phyloP scores from a whole-genome alignment of 1,140 invertebrate genomes.

The Cyphomyrmex costatus region DNA sequence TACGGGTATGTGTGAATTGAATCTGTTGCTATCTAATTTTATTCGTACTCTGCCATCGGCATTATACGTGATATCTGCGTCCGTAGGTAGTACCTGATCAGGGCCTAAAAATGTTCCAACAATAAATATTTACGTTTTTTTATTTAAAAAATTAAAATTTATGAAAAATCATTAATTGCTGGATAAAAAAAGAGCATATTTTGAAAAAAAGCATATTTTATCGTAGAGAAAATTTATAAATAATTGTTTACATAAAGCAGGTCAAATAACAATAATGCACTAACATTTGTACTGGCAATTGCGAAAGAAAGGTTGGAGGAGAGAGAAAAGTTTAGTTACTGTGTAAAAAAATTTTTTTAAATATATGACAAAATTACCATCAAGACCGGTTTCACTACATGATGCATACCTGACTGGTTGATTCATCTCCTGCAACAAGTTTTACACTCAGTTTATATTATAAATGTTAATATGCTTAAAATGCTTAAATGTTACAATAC shows the following conservation, averaged over 20 bases:
- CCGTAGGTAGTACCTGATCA: conserved; percentile 90
- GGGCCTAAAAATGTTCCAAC: conserved; percentile 88
- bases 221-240: not conserved
- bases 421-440: conserved; percentile 63
- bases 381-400: conserved; percentile 75
- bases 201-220: not conserved
- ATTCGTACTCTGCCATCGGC: conserved; percentile 90
- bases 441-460: not conserved
- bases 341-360: not conserved
- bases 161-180: not conserved
- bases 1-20: conserved; percentile 88
- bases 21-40: conserved; percentile 87
- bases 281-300: not conserved
- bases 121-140: not conserved
- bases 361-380: conserved; percentile 73
- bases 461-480: too few relatives aligned
- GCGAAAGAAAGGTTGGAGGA: not conserved
- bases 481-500: too few relatives aligned
- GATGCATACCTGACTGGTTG: conserved; percentile 67
- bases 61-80: conserved; percentile 87
- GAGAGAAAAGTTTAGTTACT: not conserved
- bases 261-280: not conserved
- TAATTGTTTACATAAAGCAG: not conserved
- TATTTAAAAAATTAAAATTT: not conserved
- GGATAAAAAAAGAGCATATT: not conserved